Base-by-base conservation (phyloP, 30 jellyfish, hydroid and myxozoan genomes). In the Haliclystus octoradiatus region DNA sequence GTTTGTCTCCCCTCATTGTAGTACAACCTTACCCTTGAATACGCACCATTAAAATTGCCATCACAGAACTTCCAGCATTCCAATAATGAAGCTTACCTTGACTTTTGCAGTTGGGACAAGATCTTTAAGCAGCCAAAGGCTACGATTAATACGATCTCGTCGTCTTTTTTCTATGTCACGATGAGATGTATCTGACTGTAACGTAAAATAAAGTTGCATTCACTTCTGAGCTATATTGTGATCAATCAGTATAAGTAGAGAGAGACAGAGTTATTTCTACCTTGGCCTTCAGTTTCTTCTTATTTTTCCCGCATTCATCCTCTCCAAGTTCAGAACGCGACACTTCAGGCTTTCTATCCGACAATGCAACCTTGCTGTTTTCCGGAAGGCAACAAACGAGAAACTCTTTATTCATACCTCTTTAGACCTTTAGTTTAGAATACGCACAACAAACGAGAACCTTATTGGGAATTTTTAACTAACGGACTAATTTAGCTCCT, bases 161-260 rank as follows among this genome's bases (percentile, higher is more conserved):
- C 92, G 61, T 32, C 83, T 35, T 46, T 78, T 78, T 50, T 78
- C 92, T 31, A 78, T 78, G 64, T 78, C 84, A 7, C 92, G 82
- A 63, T 78, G 92, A 9, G 83, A 69, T 1, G 62, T 74, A 9
- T 71, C 66, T 49, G 57, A 67, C 70, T 74, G 33, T 31, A 40
- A 40, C 9, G 14, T 5, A 40, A 9, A 40, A 40, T 9, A 5
- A 40, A 40, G 19, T 40, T 5, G 57, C 14, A 40, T 19, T 5
- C 14, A 5, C 57, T 40, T 9, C 19, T 40, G 19, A 40, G n/a
- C n/a, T n/a, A n/a, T n/a, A n/a, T n/a, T n/a, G n/a, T n/a, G n/a
- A n/a, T n/a, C n/a, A n/a, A n/a, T n/a, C n/a, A n/a, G n/a, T n/a
- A n/a, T n/a, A n/a, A n/a, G n/a, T n/a, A n/a, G n/a, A n/a, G n/a